phyloP scores from a whole-genome alignment of 2,888 invertebrate genomes.

The Leptodirus hochenwartii region DNA sequence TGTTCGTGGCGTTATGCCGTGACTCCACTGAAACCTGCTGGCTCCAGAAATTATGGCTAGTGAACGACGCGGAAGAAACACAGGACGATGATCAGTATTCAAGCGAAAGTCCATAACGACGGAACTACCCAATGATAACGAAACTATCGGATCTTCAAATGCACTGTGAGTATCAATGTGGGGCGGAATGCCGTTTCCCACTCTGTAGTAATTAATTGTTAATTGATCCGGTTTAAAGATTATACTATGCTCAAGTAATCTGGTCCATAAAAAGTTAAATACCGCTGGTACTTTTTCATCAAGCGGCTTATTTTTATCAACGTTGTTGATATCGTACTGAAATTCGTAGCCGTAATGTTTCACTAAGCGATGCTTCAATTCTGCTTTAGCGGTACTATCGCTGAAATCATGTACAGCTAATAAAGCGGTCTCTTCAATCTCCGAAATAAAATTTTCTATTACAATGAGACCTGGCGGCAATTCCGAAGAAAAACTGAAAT shows the following conservation, averaged over 20 bases:
- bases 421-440: conserved; percentile 44
- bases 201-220: conserved; percentile 66
- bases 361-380: conserved; percentile 66
- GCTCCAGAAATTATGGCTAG: conserved; percentile 66
- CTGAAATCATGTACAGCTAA: conserved; percentile 33
- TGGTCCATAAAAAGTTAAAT: conserved; percentile 45
- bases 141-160: conserved; percentile 75
- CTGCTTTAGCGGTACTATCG: conserved; percentile 20
- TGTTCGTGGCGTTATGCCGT: conserved; percentile 71
- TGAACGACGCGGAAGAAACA: conserved; percentile 51
- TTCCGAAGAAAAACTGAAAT: conserved; percentile 20
- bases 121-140: conserved; percentile 65
- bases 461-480: conserved; percentile 53
- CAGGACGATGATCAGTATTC: conserved; percentile 37
- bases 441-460: conserved; percentile 50
- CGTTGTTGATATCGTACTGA: conserved; percentile 70
- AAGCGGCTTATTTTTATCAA: conserved; percentile 52
- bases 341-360: conserved; percentile 89
- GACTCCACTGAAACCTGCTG: conserved; percentile 57
- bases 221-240: conserved; percentile 54
- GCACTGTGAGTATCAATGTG: conserved; percentile 94
- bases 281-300: conserved; percentile 46
- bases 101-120: conserved; percentile 81
- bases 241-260: conserved; percentile 26
- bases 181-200: conserved; percentile 86